A percentile compares a stretch with the other conserved stretches of the same genome.
Evolutionary conservation across 2,888 invertebrate species (phyloP).

Genomic region (Nemotelus nigrinus): DNA sequence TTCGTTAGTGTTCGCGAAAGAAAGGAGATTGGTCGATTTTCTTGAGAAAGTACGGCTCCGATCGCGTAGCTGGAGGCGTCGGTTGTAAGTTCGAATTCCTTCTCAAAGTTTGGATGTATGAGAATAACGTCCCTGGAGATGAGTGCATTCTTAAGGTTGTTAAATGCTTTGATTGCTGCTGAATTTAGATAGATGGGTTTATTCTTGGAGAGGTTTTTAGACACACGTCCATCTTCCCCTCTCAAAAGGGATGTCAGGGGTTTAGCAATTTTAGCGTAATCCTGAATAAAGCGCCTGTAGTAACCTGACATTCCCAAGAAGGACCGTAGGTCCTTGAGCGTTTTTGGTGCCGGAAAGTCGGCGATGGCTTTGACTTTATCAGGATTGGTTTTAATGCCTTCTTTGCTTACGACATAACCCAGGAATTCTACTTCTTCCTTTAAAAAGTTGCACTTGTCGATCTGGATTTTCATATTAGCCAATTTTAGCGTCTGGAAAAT

Average conservation of each 20-base stretch:
- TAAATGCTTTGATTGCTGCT: constrained; percentile 13
- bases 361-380: too few relatives aligned
- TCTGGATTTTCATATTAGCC: not conserved
- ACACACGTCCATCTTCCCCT: constrained; percentile 31
- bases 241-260: constrained; percentile 6
- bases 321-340: too few relatives aligned
- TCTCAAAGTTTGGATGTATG: not conserved
- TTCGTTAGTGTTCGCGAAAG: not conserved
- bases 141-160: constrained; percentile 10
- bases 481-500: not conserved
- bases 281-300: too few relatives aligned
- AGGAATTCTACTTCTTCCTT: too few relatives aligned
- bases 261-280: too few relatives aligned
- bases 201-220: constrained; percentile 17
- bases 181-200: not conserved
- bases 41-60: not conserved
- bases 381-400: too few relatives aligned
- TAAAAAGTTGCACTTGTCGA: too few relatives aligned
- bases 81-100: not conserved
- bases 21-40: not conserved
- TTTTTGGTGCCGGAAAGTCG: too few relatives aligned
- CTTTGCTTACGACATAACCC: too few relatives aligned
- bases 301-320: too few relatives aligned
- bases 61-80: not conserved
- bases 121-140: not conserved